Percentiles rank a stretch among this genome's conserved stretches.
phyloP scores from a whole-genome alignment of 2,797 vertebrate genomes.

The Falco columbarius region DNA sequence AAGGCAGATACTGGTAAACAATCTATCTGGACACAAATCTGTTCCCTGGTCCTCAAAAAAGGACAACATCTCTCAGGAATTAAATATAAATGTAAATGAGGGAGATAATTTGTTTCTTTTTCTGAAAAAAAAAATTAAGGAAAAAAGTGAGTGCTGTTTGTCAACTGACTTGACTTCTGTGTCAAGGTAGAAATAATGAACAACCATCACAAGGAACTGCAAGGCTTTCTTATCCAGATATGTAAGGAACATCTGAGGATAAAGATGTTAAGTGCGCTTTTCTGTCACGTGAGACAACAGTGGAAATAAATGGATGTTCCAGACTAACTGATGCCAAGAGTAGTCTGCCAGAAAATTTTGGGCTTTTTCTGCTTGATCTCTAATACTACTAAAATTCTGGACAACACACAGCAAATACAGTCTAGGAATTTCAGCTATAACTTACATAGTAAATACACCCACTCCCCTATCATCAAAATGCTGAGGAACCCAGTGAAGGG shows the following conservation, averaged over 20 bases:
- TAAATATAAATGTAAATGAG: slow-evolving; percentile 43
- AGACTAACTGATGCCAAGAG: slow-evolving; percentile 44
- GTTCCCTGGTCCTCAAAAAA: neutral
- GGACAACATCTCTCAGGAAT: neutral
- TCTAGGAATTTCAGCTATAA: slow-evolving; percentile 12
- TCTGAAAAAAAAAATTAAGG: neutral
- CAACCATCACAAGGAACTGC: neutral
- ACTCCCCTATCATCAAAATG: neutral
- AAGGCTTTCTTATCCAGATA: neutral
- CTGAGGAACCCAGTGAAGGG: neutral
- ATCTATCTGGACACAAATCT: slow-evolving; percentile 32
- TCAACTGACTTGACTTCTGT: neutral
- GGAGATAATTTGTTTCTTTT: neutral
- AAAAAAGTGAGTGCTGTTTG: neutral
- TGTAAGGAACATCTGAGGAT: neutral
- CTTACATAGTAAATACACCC: neutral
- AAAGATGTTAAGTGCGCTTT: neutral
- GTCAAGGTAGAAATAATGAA: neutral
- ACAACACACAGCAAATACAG: slow-evolving; percentile 10
- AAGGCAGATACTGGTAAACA: slow-evolving; percentile 24
- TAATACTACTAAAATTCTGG: slow-evolving; percentile 28
- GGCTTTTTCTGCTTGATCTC: slow-evolving; percentile 25
- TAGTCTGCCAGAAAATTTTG: slow-evolving; percentile 26
- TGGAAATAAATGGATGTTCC: slow-evolving; percentile 42
- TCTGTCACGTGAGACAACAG: neutral